Evolutionary conservation across 2,113 vertebrate genomes (phyloP).

Genomic region (Menura novaehollandiae): DNA sequence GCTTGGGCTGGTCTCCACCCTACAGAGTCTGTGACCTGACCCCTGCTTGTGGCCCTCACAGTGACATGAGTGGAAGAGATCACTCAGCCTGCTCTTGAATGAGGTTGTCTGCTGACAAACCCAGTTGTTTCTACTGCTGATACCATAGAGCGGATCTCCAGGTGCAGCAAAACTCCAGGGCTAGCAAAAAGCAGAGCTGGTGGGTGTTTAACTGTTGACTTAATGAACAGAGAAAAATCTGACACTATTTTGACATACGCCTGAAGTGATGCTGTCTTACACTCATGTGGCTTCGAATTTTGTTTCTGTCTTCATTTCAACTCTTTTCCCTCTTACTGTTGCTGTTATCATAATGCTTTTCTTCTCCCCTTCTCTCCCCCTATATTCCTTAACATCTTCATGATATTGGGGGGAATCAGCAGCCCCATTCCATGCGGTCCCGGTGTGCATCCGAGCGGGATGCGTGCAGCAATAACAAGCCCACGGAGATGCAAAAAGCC

Average conservation of each 20-base stretch:
- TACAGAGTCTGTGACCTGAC: background rate
- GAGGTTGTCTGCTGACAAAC: background rate
- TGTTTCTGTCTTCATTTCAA: background rate
- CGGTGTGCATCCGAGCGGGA: accelerated
- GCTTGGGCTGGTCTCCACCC: background rate
- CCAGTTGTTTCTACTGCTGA: background rate
- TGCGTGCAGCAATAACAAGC: accelerated
- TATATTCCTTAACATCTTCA: background rate
- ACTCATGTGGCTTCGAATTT: background rate
- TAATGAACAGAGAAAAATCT: constrained; percentile 43
- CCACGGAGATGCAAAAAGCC: background rate
- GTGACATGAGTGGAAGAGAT: background rate
- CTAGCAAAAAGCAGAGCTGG: background rate
- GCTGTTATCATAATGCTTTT: accelerated
- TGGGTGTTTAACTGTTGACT: constrained; percentile 44
- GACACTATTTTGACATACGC: constrained; percentile 42
- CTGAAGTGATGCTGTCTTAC: constrained; percentile 10
- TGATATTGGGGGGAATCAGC: background rate
- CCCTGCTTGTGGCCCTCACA: background rate
- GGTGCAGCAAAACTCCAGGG: background rate
- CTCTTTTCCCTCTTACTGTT: background rate
- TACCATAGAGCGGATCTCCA: background rate
- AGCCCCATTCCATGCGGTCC: accelerated
- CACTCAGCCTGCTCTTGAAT: background rate
- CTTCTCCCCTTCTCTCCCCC: background rate